Base-by-base conservation (phyloP, 1,140 invertebrate genomes). In the Zaprionus camerounensis region DNA sequence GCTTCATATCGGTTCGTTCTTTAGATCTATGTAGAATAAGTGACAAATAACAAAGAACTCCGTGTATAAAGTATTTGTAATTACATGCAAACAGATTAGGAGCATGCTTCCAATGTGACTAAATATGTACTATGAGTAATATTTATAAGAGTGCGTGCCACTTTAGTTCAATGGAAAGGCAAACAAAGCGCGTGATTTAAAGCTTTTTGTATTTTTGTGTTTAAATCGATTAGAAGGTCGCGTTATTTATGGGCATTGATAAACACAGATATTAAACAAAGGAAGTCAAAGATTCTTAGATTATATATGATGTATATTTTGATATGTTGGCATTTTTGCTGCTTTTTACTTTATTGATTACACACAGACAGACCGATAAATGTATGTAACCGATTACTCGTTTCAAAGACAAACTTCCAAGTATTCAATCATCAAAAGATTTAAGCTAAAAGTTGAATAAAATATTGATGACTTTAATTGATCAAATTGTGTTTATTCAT, bases 31-130 rank as follows among this genome's bases (percentile, higher is more conserved):
- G 13, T 44, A 67, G 55, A 41, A 28, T 63, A 62, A 71, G 59
- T 71, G 36, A 44, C 38, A 56, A 46, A 63, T 38, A 71, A 63
- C 59, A 71, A 55, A 53, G 9, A 63, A 81, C 75, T 84, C 78
- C 77, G 76, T 87, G 84, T 87, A 87, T 85, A 87, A 87, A 87
- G 78, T 84, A 88, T 87, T 87, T 86, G 84, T 87, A 87, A 78
- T 72, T 66, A 71, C 67, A 67, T 76, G 38, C 67, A 72, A 55
- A n/a, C 13, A 11, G 41, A n/a, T 46, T n/a, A 3, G 20, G 57
- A 63, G 59, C 68, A 63, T 53, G 41, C 41, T n/a, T 20, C 41
- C 41, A 46, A 46, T 46, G n/a, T 46, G n/a, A 46, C n/a, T 46
- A 46, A 17, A 17, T 17, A 17, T 46, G 41, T 17, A 61, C 51